Base-by-base conservation (phyloP, 2,113 vertebrate species). In the Cranoglanis bouderius region DNA sequence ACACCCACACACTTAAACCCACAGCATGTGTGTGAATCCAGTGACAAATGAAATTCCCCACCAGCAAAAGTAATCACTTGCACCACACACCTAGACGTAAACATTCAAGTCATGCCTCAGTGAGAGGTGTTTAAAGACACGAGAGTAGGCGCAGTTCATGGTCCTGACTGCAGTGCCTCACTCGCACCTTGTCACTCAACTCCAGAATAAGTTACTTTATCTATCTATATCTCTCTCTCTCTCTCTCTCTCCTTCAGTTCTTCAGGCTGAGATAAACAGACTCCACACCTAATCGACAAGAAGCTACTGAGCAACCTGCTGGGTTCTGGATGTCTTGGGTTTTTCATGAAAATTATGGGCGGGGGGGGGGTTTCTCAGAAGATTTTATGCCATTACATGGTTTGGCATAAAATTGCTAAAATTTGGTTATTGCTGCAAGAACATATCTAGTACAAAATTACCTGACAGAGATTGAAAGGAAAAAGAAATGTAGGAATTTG, bases 201-300 rank as follows among this genome's bases (percentile, higher is more conserved):
- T 82, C 63, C 87, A 88, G 81, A 75, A 88, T 88, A 84, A 88
- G 63, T 82, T 35, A 35, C 49, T 72, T 67, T 88, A 82, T 88
- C 40, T 67, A 26, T 46, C 38, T 35, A 32, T 57, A 53, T 85
- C 70, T 61, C 74, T n/a, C 7, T 35, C 40, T 67, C 40, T 46
- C 38, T 35, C 51, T 57, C 80, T 85, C 70, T 61, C 74, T n/a
- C 7, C 40, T 38, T 38, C 77, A 82, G 46, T 82, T 72, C 19
- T 74, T 32, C 40, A 82, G 61, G 24, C 65, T 59, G 65, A 57
- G 32, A 88, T 61, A 82, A 88, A 88, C 87, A 81, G 29, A 74
- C 78, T 78, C 43, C 61, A 87, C 35, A 87, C 63, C 1, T 40
- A 57, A 81, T 16, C 3, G 7, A 53, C 61, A 85, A 74, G 32